Conservation (phyloP, 2,113 vertebrate genomes). For the Pimephales promelas region DNA sequence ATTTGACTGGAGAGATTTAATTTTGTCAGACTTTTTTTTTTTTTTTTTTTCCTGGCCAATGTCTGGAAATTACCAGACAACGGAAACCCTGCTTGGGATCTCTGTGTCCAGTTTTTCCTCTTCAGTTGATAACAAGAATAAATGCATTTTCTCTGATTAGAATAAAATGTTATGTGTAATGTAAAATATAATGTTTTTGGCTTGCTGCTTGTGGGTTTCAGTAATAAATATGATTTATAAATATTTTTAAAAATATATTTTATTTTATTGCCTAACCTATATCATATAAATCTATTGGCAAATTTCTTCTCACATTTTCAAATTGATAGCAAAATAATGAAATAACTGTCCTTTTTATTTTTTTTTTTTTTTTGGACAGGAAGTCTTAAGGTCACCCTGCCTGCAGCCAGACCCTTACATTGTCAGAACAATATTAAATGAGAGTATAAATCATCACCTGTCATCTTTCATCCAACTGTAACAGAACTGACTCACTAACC, state of each 20-base stretch:
- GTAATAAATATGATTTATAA: no score
- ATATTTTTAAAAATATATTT: background rate
- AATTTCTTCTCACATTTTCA: background rate
- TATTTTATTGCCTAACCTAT: background rate
- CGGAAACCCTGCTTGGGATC: background rate
- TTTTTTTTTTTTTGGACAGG: background rate
- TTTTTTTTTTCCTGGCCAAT: no score
- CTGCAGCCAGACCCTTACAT: constrained; percentile 11
- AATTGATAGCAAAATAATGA: background rate
- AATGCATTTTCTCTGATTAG: background rate
- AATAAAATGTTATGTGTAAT: background rate
- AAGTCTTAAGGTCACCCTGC: constrained; percentile 39
- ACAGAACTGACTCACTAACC: constrained; percentile 12
- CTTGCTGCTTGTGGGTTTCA: background rate
- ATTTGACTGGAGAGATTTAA: no score
- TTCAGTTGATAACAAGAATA: constrained; percentile 2
- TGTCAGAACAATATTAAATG: constrained; percentile 37
- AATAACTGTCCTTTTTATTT: background rate
- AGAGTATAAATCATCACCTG: constrained; percentile 44
- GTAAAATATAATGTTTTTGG: background rate
- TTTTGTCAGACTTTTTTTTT: no score
- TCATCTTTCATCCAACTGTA: constrained; percentile 48
- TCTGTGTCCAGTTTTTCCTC: constrained; percentile 20
- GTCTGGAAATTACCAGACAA: no score
- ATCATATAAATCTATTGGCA: background rate